Base-by-base conservation (phyloP, 2,888 invertebrate genomes). In the Lomographa bimaculata region DNA sequence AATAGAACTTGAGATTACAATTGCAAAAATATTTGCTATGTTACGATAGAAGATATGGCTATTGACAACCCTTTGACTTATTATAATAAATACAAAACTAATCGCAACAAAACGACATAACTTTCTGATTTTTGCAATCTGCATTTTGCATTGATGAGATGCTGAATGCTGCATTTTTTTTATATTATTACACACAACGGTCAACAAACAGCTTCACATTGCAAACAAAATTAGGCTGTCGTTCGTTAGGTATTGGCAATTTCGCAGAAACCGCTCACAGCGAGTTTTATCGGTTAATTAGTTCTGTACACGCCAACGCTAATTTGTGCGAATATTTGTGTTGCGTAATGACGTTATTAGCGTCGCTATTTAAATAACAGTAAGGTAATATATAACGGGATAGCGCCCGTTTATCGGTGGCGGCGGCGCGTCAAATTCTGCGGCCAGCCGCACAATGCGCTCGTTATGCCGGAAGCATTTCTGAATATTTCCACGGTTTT, bases 251-350 rank as follows among this genome's bases (percentile, higher is more conserved):
- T 17, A 29, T 12, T 9, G 16, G 26, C 20, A 26, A 19, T 12
- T 3, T 5, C 8, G 28, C 6, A 17, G 11, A 8, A 18, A 6
- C 10, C 17, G 36, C 16, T 29, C 18, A 18, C 23, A 9, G 12
- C 16, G 36, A 23, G 27, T 37, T 37, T 36, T 37, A 37, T 37
- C 37, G 25, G 29, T 37, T 37, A 37, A 37, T 37, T 37, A 19
- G 30, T 12, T 30, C 29, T 23, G 40, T 21, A 41, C 40, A 44
- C 37, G 32, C 24, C 33, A 18, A 26, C 26, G 26, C 38, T 38
- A 21, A 40, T 35, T 45, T 45, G 43, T 27, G 16, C 41, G 38
- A 41, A 44, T 48, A 38, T 44, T 48, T 41, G 40, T 39, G 38
- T 20, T 33, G 7, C 33, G 29, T 49, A 37, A 46, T 39, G 17